These are phyloP conservation scores for Trachurus trachurus DNA, from an alignment of 2,797 vertebrate species.

Conservation along the genomic window DNA sequence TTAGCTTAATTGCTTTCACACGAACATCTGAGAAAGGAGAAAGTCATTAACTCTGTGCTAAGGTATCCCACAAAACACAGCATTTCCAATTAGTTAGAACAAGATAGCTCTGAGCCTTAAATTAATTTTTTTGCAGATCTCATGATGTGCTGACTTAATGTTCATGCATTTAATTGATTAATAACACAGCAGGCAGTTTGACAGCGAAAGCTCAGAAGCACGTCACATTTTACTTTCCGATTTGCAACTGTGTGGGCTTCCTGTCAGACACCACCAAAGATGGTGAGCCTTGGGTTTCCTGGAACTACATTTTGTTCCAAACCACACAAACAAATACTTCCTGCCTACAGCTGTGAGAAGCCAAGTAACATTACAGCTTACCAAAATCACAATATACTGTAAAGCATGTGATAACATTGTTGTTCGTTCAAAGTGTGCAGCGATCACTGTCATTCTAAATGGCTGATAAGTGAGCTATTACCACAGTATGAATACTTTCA, in stretches of 20 bases:
- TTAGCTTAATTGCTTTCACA: constrained; percentile 75
- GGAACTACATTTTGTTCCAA: constrained; percentile 30
- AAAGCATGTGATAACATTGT: neutral
- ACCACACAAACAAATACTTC: constrained; percentile 36
- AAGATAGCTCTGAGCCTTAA: constrained; percentile 19
- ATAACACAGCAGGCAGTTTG: constrained; percentile 30
- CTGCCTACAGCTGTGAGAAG: constrained; percentile 4
- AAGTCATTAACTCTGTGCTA: constrained; percentile 58
- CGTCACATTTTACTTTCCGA: constrained; percentile 30
- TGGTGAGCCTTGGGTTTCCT: constrained; percentile 42
- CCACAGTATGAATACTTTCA: constrained; percentile 1
- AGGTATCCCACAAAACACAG: constrained; percentile 48
- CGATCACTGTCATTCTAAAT: constrained; percentile 2
- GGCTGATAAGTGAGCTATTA: constrained; percentile 18
- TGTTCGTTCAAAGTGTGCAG: neutral
- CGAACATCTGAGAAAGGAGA: constrained; percentile 49
- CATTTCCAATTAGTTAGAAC: constrained; percentile 46
- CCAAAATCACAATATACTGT: neutral
- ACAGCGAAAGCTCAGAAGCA: constrained; percentile 39
- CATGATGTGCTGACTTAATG: constrained; percentile 23
- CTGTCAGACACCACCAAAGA: constrained; percentile 30
- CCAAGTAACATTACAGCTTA: constrained; percentile 2
- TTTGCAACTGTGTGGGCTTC: constrained; percentile 32
- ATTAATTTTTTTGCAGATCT: constrained; percentile 14
- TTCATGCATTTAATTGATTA: constrained; percentile 46